Evolutionary conservation across 1,140 invertebrate genomes (phyloP).

Genomic region (Leptinotarsa undecemlineata): DNA sequence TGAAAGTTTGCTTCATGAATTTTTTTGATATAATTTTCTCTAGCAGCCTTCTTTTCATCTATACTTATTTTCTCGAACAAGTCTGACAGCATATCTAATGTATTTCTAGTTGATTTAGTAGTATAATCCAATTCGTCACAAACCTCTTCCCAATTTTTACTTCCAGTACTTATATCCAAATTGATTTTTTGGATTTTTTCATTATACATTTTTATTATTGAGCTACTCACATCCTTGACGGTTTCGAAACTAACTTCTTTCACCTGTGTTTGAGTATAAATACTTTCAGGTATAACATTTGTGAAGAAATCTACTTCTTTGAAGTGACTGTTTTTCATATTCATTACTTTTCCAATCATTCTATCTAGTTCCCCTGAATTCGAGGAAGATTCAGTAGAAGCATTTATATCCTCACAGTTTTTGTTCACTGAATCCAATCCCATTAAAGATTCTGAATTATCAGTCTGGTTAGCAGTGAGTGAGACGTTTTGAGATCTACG

Average conservation of each 20-base stretch:
- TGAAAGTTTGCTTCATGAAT: neutral
- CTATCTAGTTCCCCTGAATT: neutral
- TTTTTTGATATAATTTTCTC: neutral
- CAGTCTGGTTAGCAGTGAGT: no score
- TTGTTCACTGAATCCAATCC: no score
- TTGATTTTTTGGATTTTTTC: neutral
- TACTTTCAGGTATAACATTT: neutral
- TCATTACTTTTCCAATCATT: neutral
- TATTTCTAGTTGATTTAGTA: neutral
- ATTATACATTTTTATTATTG: neutral
- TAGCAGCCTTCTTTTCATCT: neutral
- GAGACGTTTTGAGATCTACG: no score
- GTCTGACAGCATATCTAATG: neutral
- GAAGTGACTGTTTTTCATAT: neutral
- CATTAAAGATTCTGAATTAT: no score
- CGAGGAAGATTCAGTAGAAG: neutral
- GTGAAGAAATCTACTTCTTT: neutral
- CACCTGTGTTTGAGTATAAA: neutral
- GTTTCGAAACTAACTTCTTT: neutral
- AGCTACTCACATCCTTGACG: neutral
- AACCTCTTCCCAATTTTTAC: neutral
- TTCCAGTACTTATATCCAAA: neutral
- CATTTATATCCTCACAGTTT: no score
- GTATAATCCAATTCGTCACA: neutral
- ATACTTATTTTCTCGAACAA: constrained; percentile 4